Percentiles rank a stretch among this genome's conserved stretches.
These are phyloP conservation scores for Gallinago jamesoni DNA, from an alignment of 2,113 vertebrate genomes.

Conservation along the genomic window DNA sequence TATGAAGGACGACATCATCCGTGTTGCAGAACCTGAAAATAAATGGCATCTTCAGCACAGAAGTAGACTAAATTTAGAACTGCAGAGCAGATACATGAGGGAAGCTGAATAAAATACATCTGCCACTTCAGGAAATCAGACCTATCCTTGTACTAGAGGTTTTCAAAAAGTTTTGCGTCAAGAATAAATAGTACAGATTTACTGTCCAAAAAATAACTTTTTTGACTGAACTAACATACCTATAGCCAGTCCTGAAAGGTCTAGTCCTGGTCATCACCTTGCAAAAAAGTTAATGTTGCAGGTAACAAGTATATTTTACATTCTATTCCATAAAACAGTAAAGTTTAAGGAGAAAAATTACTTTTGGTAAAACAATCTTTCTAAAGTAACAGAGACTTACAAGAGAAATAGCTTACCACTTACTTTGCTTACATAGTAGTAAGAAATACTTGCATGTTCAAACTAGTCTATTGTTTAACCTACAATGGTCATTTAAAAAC, in stretches of 20 bases:
- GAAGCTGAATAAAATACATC: background rate
- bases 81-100: background rate
- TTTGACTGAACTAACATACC: background rate
- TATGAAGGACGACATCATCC: background rate
- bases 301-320: background rate
- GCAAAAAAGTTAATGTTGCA: background rate
- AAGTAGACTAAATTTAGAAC: background rate
- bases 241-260: background rate
- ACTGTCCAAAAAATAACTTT: background rate
- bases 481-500: background rate
- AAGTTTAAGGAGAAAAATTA: background rate
- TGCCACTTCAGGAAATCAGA: background rate
- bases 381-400: background rate
- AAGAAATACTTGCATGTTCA: background rate
- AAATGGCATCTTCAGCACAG: background rate
- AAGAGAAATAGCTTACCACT: background rate
- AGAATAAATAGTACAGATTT: background rate
- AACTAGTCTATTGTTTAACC: background rate
- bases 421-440: background rate
- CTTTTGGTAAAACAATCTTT: background rate
- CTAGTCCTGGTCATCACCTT: background rate
- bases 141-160: background rate
- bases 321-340: background rate
- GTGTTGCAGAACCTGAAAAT: background rate
- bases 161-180: background rate